A percentile compares a stretch with the other conserved stretches of the same genome.
These are phyloP conservation scores for Rhamphomyia laevipes DNA, from an alignment of 2,888 invertebrate genomes.

Conservation along the genomic window DNA sequence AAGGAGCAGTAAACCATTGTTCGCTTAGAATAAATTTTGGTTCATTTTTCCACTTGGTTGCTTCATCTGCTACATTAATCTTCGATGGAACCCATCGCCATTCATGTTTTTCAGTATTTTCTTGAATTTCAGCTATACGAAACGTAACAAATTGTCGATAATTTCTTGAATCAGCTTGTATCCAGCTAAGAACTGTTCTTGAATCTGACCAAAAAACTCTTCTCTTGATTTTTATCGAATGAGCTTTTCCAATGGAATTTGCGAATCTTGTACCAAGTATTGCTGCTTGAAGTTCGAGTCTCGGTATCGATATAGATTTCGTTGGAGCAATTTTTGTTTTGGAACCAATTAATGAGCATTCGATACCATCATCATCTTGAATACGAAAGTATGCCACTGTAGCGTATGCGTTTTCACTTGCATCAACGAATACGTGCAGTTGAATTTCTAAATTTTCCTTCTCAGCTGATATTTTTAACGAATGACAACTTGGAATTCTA, in stretches of 20 bases:
- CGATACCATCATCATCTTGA: neutral
- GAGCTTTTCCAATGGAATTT: neutral
- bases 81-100: too few species aligned
- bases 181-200: too few species aligned
- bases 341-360: neutral
- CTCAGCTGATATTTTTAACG: slow-evolving; percentile 1
- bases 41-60: too few species aligned
- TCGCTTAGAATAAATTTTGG: too few species aligned
- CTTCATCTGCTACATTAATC: too few species aligned
- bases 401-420: neutral
- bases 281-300: slow-evolving; percentile 3
- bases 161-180: too few species aligned
- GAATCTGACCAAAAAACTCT: too few species aligned
- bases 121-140: slow-evolving; percentile 14
- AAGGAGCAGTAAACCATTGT: too few species aligned
- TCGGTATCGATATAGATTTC: slow-evolving; percentile 6
- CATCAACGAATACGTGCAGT: slow-evolving; percentile 4
- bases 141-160: slow-evolving; percentile 14
- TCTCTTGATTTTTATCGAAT: too few species aligned
- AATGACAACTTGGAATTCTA: slow-evolving; percentile 12
- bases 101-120: slow-evolving; percentile 9
- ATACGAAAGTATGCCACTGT: slow-evolving; percentile 2
- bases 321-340: slow-evolving; percentile 4
- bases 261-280: neutral
- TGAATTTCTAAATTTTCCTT: neutral